Evolutionary conservation across 2,113 vertebrate genomes (phyloP).

Genomic region (Capricornis sumatraensis): DNA sequence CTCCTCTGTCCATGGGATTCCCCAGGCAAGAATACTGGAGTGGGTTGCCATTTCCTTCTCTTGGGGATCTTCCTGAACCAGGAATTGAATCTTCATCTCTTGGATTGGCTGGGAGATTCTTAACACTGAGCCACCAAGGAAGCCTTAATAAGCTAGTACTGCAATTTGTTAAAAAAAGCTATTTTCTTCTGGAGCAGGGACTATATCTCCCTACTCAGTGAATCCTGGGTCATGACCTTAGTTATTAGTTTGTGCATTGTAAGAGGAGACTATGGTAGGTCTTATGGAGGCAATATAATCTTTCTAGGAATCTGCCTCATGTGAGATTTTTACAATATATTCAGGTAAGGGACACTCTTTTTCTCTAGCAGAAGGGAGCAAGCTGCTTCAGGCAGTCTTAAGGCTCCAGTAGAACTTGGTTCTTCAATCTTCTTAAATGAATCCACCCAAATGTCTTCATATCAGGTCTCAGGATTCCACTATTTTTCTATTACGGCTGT

Average conservation of each 20-base stretch:
- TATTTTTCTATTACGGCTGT: background rate
- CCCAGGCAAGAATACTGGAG: background rate
- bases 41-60: background rate
- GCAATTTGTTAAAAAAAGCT: background rate
- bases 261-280: background rate
- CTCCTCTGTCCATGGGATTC: background rate
- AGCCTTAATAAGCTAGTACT: background rate
- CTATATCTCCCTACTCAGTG: background rate
- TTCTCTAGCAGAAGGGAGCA: rapidly evolving
- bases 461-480: background rate
- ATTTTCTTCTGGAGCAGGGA: background rate
- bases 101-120: background rate
- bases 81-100: background rate
- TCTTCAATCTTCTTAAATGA: background rate
- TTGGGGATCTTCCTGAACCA: background rate
- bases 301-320: background rate
- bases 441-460: no score
- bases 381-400: background rate
- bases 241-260: background rate
- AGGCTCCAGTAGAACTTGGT: background rate
- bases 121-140: background rate
- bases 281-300: background rate
- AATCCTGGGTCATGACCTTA: background rate
- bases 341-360: background rate
- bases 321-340: background rate